phyloP scores from a whole-genome alignment of 2,888 invertebrate genomes.

The Hanleya hanleyi region DNA sequence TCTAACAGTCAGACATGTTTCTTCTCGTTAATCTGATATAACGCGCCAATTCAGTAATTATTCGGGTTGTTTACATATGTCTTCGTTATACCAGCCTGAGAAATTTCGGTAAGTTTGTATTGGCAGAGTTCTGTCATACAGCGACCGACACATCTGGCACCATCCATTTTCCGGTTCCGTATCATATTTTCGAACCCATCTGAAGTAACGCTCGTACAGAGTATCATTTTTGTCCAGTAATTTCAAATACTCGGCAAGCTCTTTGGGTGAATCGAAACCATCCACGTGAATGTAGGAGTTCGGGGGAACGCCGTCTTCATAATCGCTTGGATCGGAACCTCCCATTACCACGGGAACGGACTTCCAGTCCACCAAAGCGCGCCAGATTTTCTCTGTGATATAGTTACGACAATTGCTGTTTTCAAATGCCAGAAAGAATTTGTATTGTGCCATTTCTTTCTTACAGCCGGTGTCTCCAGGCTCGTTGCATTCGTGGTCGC shows the following conservation, averaged over 20 bases:
- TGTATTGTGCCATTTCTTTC: conserved; percentile 4
- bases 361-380: background rate
- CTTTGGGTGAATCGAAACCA: conserved; percentile 5
- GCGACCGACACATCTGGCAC: background rate
- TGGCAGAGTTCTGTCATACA: background rate
- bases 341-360: conserved; percentile 6
- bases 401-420: conserved; percentile 8
- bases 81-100: conserved; percentile 7
- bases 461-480: background rate
- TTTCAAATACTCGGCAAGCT: conserved; percentile 1
- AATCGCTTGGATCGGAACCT: background rate
- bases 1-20: too few relatives aligned
- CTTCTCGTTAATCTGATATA: too few relatives aligned
- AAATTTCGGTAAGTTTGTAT: background rate
- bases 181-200: background rate
- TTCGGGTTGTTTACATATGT: background rate
- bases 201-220: background rate
- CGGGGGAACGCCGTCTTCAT: background rate
- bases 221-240: background rate
- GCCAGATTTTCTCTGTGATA: conserved; percentile 5
- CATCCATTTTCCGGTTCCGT: background rate
- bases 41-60: too few relatives aligned
- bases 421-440: conserved; percentile 3
- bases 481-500: background rate
- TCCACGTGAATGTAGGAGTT: conserved; percentile 1